Base-by-base conservation (phyloP, 2,888 invertebrate species). In the Acanthopleura granulata region DNA sequence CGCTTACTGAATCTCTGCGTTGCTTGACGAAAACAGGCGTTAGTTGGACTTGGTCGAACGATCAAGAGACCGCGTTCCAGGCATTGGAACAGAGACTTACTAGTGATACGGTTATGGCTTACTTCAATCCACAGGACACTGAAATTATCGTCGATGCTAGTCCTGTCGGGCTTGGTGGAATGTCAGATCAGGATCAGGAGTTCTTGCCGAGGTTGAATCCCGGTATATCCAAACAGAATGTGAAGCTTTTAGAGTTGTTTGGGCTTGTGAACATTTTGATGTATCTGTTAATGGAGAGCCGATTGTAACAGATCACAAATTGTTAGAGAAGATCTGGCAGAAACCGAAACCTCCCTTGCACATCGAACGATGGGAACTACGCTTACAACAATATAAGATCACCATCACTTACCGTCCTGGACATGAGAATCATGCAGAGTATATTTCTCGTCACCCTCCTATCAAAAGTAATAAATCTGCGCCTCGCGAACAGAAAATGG, bases 261-360 rank as follows among this genome's bases (percentile, higher is more conserved):
- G 82, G 84, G 80, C 80, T 18, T 80, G 77, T 73, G 82, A 83
- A 75, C 80, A 83, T 62, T 85, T 72, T 25, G 74, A 81, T 49
- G 71, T 80, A 62, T 85, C 83, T 66, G 72, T 86, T 0, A 30
- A 74, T 50, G 83, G 82, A 61, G 78, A 74, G 16, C 74, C 73
- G 27, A 76, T 83, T 27, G n/a, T 81, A n/a, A 83, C 80, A 18
- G 82, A 83, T 70, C 83, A 84, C 76, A 79, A 81, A 61, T 81
- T 82, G 14, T 57, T 84, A n/a, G 75, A 74, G 27, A 75, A 18
- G 0, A 78, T 78, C 50, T 76, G 62, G 72, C 18, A 73, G 22
- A 80, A 74, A 14, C 72, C 73, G 49, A 77, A 75, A 70, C 79
- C 79, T n/a, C 80, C 78, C n/a, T 69, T 80, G 62, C 75, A 82